Evolutionary conservation across 2,888 invertebrate genomes (phyloP).

Genomic region (Erebia ligea): DNA sequence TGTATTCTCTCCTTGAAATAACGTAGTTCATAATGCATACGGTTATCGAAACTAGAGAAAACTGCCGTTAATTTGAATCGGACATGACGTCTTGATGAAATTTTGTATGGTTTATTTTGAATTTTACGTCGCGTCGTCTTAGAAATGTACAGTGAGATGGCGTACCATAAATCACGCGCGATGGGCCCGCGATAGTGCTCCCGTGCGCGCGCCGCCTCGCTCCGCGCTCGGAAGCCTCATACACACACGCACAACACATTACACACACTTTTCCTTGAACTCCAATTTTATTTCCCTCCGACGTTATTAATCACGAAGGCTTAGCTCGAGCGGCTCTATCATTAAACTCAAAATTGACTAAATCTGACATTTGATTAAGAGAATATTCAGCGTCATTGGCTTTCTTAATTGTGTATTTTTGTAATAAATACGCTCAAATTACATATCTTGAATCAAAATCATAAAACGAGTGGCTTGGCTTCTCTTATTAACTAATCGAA

Average conservation of each 20-base stretch:
- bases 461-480: constrained; percentile 48
- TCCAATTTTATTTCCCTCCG: constrained; percentile 59
- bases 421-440: constrained; percentile 57
- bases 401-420: constrained; percentile 57
- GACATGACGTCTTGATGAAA: constrained; percentile 42
- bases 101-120: constrained; percentile 50
- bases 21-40: not conserved
- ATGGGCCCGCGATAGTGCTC: constrained; percentile 73
- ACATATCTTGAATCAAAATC: constrained; percentile 48
- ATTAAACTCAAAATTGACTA: constrained; percentile 76
- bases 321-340: constrained; percentile 71
- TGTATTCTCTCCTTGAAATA: not conserved
- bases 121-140: constrained; percentile 47
- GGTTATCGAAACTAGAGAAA: not conserved
- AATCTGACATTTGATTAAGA: constrained; percentile 81
- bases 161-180: constrained; percentile 71
- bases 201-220: constrained; percentile 49
- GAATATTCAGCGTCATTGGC: constrained; percentile 60
- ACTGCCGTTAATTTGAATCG: constrained; percentile 38
- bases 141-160: constrained; percentile 57
- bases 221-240: constrained; percentile 42
- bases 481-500: constrained; percentile 48
- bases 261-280: constrained; percentile 57
- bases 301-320: constrained; percentile 70
- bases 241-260: constrained; percentile 39